phyloP scores from a whole-genome alignment of 53 echinoderm and acorn worm genomes.

The Pentamera pediparva region DNA sequence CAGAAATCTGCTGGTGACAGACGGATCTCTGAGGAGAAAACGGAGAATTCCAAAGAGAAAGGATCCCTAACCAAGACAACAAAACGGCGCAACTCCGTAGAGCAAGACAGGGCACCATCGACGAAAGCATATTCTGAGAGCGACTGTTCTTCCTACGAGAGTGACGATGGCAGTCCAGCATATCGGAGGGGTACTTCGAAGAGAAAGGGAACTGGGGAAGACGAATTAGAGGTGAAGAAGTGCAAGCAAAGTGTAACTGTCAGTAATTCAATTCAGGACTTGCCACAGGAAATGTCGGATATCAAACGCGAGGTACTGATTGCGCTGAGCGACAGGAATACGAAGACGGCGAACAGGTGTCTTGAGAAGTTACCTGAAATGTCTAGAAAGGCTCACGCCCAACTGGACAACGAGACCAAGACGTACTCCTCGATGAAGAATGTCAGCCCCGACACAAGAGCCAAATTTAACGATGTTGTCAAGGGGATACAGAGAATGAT shows the following conservation, averaged over 20 bases:
- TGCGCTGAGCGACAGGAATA: conserved; percentile 1
- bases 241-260: conserved; percentile 1
- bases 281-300: not conserved
- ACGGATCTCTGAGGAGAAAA: too few species aligned
- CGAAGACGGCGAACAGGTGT: not conserved
- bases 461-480: not conserved
- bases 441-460: conserved; percentile 5
- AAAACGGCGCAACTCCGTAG: too few species aligned
- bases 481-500: conserved; percentile 16
- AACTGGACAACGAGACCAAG: conserved; percentile 15
- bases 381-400: conserved; percentile 4
- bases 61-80: too few species aligned
- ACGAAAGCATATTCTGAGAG: too few species aligned
- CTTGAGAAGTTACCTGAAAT: not conserved
- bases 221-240: not conserved
- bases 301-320: not conserved
- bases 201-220: too few species aligned
- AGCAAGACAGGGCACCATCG: too few species aligned
- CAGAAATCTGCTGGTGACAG: too few species aligned
- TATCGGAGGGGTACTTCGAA: not conserved
- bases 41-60: too few species aligned
- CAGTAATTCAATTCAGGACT: not conserved
- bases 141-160: not conserved
- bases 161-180: not conserved
- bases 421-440: not conserved